phyloP scores from a whole-genome alignment of 2,888 invertebrate species.

The Cylindroiulus punctatus region DNA sequence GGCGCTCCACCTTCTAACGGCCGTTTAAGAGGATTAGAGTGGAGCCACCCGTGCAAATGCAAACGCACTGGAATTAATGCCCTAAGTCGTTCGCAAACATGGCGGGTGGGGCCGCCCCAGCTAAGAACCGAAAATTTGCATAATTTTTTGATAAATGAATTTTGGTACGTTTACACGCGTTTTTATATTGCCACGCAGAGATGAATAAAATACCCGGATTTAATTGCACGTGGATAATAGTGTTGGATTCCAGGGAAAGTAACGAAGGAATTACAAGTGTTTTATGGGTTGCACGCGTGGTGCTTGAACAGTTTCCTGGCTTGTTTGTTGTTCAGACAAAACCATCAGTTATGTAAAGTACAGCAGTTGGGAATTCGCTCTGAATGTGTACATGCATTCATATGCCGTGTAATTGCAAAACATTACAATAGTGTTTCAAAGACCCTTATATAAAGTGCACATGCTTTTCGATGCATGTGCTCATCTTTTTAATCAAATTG shows the following conservation, averaged over 20 bases:
- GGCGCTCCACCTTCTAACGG: constrained; percentile 10
- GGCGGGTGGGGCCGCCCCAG: neutral
- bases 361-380: no score
- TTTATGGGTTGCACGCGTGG: no score
- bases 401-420: no score
- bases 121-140: neutral
- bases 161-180: neutral
- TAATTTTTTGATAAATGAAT: constrained; percentile 3
- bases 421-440: no score
- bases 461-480: no score
- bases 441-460: no score
- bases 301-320: no score
- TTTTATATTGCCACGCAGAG: neutral
- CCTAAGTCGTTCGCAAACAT: constrained; percentile 18
- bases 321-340: no score
- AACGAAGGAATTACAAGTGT: neutral
- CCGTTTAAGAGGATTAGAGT: constrained; percentile 17
- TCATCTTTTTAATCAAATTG: no score
- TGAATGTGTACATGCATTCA: no score
- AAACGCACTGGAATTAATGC: constrained; percentile 18
- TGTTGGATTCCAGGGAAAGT: neutral
- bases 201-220: neutral
- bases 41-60: constrained; percentile 18
- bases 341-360: no score
- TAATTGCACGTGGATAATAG: neutral